phyloP scores from a whole-genome alignment of 1,140 invertebrate genomes.

The Euborellia annulipes region DNA sequence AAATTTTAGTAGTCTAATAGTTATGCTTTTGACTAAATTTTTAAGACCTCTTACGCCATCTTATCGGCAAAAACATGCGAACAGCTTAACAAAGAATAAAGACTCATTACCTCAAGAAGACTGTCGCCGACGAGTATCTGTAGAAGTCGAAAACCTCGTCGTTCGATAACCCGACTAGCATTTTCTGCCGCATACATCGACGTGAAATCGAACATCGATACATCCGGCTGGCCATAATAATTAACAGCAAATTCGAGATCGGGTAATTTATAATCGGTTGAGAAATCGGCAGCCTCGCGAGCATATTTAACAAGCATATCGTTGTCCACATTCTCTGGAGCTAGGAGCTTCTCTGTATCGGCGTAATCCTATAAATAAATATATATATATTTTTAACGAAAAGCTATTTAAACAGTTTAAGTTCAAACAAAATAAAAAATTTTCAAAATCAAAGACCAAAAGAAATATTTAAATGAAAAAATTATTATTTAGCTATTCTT shows the following conservation, averaged over 20 bases:
- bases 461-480: no score
- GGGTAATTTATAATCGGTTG: slow-evolving; percentile 80
- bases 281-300: slow-evolving; percentile 87
- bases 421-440: no score
- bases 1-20: no score
- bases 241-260: slow-evolving; percentile 91
- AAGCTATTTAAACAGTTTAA: no score
- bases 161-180: slow-evolving; percentile 66
- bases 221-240: slow-evolving; percentile 93
- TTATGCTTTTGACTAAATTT: no score
- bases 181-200: slow-evolving; percentile 97
- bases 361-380: slow-evolving; percentile 86
- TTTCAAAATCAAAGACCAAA: no score
- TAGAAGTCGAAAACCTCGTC: slow-evolving; percentile 60
- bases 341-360: slow-evolving; percentile 76
- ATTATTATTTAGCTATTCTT: no score
- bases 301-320: slow-evolving; percentile 83
- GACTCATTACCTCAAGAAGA: slow-evolving; percentile 58
- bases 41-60: no score
- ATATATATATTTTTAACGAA: no score
- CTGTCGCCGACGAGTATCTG: slow-evolving; percentile 90
- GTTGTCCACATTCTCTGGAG: slow-evolving; percentile 80
- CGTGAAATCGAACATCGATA: slow-evolving; percentile 99
- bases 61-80: no score
- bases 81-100: not conserved